phyloP scores from a whole-genome alignment of 2,888 invertebrate genomes.

The Carabus problematicus region DNA sequence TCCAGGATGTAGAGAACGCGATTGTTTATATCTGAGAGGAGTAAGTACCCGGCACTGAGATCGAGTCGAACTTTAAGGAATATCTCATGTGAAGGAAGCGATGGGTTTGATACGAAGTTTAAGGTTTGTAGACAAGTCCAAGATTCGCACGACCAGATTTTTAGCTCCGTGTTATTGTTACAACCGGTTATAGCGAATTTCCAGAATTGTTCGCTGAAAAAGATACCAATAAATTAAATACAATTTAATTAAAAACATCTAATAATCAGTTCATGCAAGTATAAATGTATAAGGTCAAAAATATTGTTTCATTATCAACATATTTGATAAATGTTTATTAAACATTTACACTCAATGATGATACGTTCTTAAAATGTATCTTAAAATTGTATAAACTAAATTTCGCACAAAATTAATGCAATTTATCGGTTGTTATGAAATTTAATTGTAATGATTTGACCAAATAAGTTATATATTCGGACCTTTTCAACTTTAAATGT shows the following conservation, averaged over 20 bases:
- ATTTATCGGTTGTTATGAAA: too few species aligned
- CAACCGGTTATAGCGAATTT: slow-evolving; percentile 94
- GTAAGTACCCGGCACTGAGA: slow-evolving; percentile 82
- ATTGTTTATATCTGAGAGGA: slow-evolving; percentile 87
- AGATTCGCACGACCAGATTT: slow-evolving; percentile 93
- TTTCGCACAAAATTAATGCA: too few species aligned
- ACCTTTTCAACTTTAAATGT: too few species aligned
- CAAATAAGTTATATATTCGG: too few species aligned
- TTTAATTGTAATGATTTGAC: too few species aligned
- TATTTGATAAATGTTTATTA: too few species aligned
- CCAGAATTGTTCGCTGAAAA: slow-evolving; percentile 81
- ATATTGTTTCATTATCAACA: too few species aligned
- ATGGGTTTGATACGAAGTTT: slow-evolving; percentile 66
- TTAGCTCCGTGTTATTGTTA: slow-evolving; percentile 87
- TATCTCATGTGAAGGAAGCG: slow-evolving; percentile 55
- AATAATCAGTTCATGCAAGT: neutral
- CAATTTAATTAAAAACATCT: slow-evolving; percentile 16
- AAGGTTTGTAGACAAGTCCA: slow-evolving; percentile 95
- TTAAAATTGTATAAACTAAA: slow-evolving; percentile 14
- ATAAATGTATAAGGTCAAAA: neutral
- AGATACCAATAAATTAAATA: slow-evolving; percentile 39
- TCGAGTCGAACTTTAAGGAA: slow-evolving; percentile 83
- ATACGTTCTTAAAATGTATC: neutral
- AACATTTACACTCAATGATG: neutral
- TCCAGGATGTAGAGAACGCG: slow-evolving; percentile 85